A percentile compares a stretch with the other conserved stretches of the same genome.
Conservation (phyloP, 1,140 invertebrate species). For the Pseudomyrmex concolor region DNA sequence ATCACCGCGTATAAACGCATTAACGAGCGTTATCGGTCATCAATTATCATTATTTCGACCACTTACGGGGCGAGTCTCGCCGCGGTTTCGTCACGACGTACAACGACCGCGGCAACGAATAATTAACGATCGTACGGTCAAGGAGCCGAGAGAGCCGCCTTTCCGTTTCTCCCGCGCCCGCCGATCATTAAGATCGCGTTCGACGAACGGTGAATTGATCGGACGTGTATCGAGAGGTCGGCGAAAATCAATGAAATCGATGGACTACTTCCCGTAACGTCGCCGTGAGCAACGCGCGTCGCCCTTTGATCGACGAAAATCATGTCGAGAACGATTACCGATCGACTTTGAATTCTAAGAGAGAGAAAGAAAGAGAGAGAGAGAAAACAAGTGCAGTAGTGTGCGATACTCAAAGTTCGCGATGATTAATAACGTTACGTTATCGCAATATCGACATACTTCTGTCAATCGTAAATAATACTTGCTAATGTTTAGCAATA, state of each 20-base stretch:
- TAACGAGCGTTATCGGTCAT: conserved; percentile 69
- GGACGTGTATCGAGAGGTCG: conserved; percentile 53
- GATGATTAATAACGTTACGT: conserved; percentile 37
- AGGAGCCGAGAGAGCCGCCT: conserved; percentile 8
- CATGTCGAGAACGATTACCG: neutral
- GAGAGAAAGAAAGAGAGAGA: no score
- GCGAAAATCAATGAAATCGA: conserved; percentile 41
- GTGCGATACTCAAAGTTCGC: neutral
- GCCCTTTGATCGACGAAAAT: neutral
- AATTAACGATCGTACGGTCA: conserved; percentile 69
- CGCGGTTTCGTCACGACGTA: conserved; percentile 48
- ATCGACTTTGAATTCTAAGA: neutral
- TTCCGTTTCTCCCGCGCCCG: neutral
- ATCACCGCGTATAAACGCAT: conserved; percentile 48
- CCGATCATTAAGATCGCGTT: conserved; percentile 41
- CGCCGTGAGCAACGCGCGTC: neutral
- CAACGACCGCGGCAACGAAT: conserved; percentile 38
- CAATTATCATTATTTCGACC: conserved; percentile 71
- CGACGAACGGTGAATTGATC: neutral
- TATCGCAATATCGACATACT: neutral
- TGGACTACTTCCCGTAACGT: conserved; percentile 5
- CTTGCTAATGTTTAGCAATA: no score
- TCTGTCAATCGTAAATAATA: conserved; percentile 41
- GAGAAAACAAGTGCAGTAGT: neutral
- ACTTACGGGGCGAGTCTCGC: conserved; percentile 34